phyloP scores from a whole-genome alignment of 2,888 invertebrate species.

The Sesia apiformis region DNA sequence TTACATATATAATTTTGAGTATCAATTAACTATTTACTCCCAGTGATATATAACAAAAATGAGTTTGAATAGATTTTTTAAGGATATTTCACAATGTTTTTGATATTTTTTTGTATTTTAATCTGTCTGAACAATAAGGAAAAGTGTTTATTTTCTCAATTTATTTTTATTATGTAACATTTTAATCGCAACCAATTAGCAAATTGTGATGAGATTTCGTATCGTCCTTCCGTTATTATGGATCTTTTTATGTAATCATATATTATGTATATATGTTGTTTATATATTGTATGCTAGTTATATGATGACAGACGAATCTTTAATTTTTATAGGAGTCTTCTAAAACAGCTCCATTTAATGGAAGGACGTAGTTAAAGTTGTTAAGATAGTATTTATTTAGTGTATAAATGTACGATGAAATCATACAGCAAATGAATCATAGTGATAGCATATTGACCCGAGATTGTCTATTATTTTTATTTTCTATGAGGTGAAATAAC shows the following conservation, averaged over 20 bases:
- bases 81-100: not conserved
- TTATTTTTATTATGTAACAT: not conserved
- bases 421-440: not conserved
- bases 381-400: slow-evolving; percentile 49
- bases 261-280: not conserved
- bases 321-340: not conserved
- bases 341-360: slow-evolving; percentile 3
- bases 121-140: not conserved
- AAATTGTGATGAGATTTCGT: slow-evolving; percentile 21
- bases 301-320: not conserved
- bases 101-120: not conserved
- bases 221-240: not conserved
- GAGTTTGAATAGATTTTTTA: no score
- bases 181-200: slow-evolving; percentile 16
- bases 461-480: not conserved
- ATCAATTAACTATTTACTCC: no score
- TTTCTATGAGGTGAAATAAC: no score
- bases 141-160: not conserved
- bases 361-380: slow-evolving; percentile 18
- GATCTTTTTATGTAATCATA: not conserved
- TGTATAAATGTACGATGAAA: slow-evolving; percentile 15
- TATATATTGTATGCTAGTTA: not conserved
- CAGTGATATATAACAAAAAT: no score
- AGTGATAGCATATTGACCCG: not conserved
- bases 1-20: no score